phyloP scores from a whole-genome alignment of 1,140 invertebrate species.

The Musca vetustissima region DNA sequence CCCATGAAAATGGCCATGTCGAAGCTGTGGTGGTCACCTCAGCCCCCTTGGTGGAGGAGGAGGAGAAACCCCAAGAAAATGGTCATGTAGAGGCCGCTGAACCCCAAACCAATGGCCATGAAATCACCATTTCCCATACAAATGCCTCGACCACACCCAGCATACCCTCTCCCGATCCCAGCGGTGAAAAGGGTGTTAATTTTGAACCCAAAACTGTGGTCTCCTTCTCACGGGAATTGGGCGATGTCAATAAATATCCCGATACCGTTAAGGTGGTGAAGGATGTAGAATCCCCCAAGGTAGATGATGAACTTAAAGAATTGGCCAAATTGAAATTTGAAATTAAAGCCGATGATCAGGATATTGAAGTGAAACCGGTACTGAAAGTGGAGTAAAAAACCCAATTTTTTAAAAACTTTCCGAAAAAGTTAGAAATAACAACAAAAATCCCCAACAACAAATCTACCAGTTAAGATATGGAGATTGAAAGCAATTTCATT shows the following conservation, averaged over 20 bases:
- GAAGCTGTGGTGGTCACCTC: slow-evolving; percentile 15
- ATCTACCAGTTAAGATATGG: background rate
- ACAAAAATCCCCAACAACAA: too few relatives aligned
- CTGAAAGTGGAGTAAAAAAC: slow-evolving; percentile 35
- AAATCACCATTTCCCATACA: slow-evolving; percentile 48
- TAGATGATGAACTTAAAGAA: slow-evolving; percentile 39
- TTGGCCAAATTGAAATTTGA: slow-evolving; percentile 51
- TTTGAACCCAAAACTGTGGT: slow-evolving; percentile 51
- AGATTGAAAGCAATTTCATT: slow-evolving; percentile 5
- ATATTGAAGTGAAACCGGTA: slow-evolving; percentile 45
- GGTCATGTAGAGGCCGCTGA: slow-evolving; percentile 3
- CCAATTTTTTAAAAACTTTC: background rate
- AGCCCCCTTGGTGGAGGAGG: too few relatives aligned
- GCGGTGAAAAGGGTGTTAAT: slow-evolving; percentile 47
- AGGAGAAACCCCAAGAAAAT: background rate
- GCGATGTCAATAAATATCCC: slow-evolving; percentile 49
- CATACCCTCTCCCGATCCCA: slow-evolving; percentile 44
- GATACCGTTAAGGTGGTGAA: slow-evolving; percentile 46
- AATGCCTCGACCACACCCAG: slow-evolving; percentile 41
- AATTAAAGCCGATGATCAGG: slow-evolving; percentile 42
- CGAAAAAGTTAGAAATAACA: background rate
- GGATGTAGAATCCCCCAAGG: slow-evolving; percentile 19
- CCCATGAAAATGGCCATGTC: background rate
- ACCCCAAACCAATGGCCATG: slow-evolving; percentile 15
- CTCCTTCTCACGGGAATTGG: slow-evolving; percentile 48